Evolutionary conservation across 2,888 invertebrate species (phyloP).

Genomic region (Lithophane ornitopus): DNA sequence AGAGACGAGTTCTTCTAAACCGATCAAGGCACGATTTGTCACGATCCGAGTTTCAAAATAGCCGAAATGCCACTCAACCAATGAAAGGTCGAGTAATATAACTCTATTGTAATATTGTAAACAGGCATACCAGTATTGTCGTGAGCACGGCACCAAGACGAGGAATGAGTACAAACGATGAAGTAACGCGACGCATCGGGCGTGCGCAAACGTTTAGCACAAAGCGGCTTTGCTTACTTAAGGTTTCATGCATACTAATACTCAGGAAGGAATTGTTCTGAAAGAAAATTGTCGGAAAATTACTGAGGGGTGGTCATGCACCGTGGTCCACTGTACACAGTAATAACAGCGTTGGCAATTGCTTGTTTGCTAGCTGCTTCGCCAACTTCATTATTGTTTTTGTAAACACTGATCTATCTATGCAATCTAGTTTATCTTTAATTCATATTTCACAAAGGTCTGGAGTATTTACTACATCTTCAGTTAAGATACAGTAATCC

Average conservation of each 20-base stretch:
- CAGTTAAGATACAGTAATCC: conserved; percentile 8
- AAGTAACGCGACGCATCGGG: conserved; percentile 64
- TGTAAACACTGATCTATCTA: not conserved
- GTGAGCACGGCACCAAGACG: conserved; percentile 69
- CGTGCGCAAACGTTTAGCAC: conserved; percentile 44
- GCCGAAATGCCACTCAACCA: conserved; percentile 73
- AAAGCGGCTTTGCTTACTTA: conserved; percentile 56
- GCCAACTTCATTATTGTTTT: conserved; percentile 16
- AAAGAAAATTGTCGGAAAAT: conserved; percentile 72
- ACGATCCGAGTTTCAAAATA: conserved; percentile 72
- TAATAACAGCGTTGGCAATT: conserved; percentile 28
- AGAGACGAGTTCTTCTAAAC: conserved; percentile 39
- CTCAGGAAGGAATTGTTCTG: conserved; percentile 60
- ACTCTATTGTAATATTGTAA: conserved; percentile 64
- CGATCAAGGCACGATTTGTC: conserved; percentile 67
- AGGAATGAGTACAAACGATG: conserved; percentile 66
- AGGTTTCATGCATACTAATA: conserved; percentile 49
- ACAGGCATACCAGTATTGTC: conserved; percentile 71
- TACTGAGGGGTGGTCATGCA: conserved; percentile 72
- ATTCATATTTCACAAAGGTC: not conserved
- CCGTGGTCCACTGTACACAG: conserved; percentile 61
- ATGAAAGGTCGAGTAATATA: conserved; percentile 66
- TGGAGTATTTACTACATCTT: not conserved
- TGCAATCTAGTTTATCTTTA: not conserved
- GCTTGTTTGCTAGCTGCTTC: conserved; percentile 5